Base-by-base conservation (phyloP, 2,113 vertebrate species). In the Silurus asotus region DNA sequence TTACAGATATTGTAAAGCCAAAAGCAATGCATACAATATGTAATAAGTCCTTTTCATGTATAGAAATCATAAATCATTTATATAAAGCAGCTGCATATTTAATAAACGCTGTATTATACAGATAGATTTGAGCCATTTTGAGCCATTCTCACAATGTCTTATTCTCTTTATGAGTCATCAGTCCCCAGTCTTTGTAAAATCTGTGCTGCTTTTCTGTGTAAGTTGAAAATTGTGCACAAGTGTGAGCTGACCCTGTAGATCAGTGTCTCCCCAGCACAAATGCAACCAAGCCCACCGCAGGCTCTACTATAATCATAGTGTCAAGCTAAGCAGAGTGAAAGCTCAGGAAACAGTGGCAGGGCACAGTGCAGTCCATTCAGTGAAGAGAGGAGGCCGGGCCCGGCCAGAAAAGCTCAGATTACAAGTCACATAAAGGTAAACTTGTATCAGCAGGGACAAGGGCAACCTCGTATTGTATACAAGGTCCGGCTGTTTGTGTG, bases 311-410 rank as follows among this genome's bases (percentile, higher is more conserved):
- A 91, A 91, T 91, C 65, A 87, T 88, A 91, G 84, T 92, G 89
- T 89, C 64, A 85, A 89, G 88, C 88, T 91, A 90, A 92, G 89
- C 91, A 91, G 81, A 89, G 89, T 87, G 89, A 86, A 89, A 91
- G 89, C 88, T 81, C 88, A 86, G 89, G 86, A 90, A 88, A 88
- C 87, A 89, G 87, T 65, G 84, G 79, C 53, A 59, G 59, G 81
- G 62, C 49, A 82, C 67, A 62, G 56, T 28, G 72, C 59, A 51
- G n/a, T 56, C 78, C 83, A 89, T 89, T 91, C 88, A 90, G 85
- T 82, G 58, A 37, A 25, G 51, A 55, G 56, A 78, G 87, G 74
- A 87, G 86, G 37, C 81, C 86, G 5, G 25, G 85, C 59, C 78
- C 45, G 58, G 75, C 81, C 84, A 87, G 77, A 86, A 90, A 90